Evolutionary conservation across 2,888 invertebrate species (phyloP), one percentile per base, ranked within the genome.

Genomic region (Lycocerus yunnanus): DNA sequence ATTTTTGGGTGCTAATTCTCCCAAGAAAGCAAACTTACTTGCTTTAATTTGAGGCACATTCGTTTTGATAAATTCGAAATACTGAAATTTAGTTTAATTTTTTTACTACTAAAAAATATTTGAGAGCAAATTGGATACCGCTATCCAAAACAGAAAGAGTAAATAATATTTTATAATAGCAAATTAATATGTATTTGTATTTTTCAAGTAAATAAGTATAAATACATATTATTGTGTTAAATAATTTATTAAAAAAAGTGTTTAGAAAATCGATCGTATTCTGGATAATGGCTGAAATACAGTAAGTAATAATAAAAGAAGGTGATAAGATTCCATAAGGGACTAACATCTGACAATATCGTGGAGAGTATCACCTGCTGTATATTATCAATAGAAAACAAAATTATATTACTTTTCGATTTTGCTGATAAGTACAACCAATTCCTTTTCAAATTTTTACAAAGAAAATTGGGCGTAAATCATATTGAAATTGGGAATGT

Each of bases 301-400:
- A 63, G 61, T 20, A 63, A 18, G 61, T 20, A 63, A 63, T 63
- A 63, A 63, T 63, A 63, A 43, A 20, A 63, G 61, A 20, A 63
- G 61, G 61, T 15, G 61, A 63, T 63, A 63, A 63, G 61, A 63
- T 63, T 20, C 20, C 61, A 18, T 18, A 11, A 63, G 61, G 61
- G 61, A 63, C 13, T 63, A 16, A n/a, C 61, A n/a, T 63, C 61
- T 20, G 61, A 63, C 61, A 63, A 63, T 63, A 20, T 63, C 20
- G 20, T 15, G 61, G n/a, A 63, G 20, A 63, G 18, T 63, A 63
- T 63, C 61, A 63, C 61, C 61, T 63, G 61, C 61, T 63, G 61
- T 18, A 18, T 63, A n/a, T 63, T 20, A 18, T 63, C 61, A 18
- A 63, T 63, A 63, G 13, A 63, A 63, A 63, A 63, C 2, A 63